Evolutionary conservation across 2,888 invertebrate species (phyloP).

Genomic region (Agriopis leucophaearia): DNA sequence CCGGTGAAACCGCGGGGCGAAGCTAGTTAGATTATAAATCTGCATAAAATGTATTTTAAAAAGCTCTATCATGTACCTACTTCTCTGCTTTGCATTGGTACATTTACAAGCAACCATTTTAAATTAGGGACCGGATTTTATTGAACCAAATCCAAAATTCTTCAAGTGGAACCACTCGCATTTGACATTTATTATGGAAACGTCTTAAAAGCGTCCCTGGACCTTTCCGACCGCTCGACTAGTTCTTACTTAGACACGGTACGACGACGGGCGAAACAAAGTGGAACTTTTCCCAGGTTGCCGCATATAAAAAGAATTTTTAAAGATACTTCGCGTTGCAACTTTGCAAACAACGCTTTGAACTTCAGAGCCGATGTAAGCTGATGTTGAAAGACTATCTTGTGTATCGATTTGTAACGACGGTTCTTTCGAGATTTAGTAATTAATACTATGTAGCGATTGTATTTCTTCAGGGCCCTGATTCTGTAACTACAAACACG

Average conservation of each 20-base stretch:
- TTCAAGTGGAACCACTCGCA: conserved; percentile 44
- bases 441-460: too few relatives aligned
- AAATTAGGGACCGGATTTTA: conserved; percentile 22
- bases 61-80: too few relatives aligned
- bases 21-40: background rate
- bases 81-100: conserved; percentile 6
- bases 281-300: conserved; percentile 80
- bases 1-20: too few relatives aligned
- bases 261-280: conserved; percentile 73
- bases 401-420: conserved; percentile 20
- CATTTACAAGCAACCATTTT: conserved; percentile 14
- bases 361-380: conserved; percentile 49
- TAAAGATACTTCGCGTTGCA: conserved; percentile 69
- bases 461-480: too few relatives aligned
- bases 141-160: conserved; percentile 38
- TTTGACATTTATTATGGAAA: conserved; percentile 73
- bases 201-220: conserved; percentile 75
- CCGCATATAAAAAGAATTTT: conserved; percentile 79
- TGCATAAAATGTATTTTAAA: too few relatives aligned
- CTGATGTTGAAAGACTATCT: conserved; percentile 36
- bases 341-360: conserved; percentile 66
- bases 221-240: conserved; percentile 73
- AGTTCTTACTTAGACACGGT: conserved; percentile 76
- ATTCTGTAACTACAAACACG: too few relatives aligned
- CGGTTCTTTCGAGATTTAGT: background rate